phyloP scores from a whole-genome alignment of 2,888 invertebrate genomes.

The Meghimatium bilineatum region DNA sequence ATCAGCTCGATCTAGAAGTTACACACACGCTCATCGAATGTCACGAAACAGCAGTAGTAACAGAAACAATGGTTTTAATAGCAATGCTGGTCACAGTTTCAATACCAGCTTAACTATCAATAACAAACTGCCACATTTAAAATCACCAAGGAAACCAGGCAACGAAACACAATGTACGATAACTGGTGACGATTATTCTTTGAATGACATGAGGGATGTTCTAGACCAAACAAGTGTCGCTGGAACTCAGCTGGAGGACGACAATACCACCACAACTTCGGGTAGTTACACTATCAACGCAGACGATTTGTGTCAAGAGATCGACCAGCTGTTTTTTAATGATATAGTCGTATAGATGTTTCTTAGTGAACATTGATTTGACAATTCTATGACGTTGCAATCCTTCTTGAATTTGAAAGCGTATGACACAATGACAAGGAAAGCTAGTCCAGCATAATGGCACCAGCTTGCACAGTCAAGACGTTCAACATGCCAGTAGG shows the following conservation, averaged over 20 bases:
- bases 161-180: constrained; percentile 39
- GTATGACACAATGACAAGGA: neutral
- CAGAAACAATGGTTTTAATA: neutral
- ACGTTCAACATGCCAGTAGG: no score
- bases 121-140: neutral
- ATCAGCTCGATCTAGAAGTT: constrained; percentile 21
- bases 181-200: constrained; percentile 57
- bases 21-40: constrained; percentile 6
- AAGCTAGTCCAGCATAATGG: neutral
- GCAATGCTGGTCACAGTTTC: neutral
- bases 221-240: constrained; percentile 36
- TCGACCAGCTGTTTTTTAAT: constrained; percentile 74
- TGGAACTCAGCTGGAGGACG: constrained; percentile 57
- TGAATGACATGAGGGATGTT: constrained; percentile 65
- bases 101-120: neutral
- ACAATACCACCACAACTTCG: constrained; percentile 69
- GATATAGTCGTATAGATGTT: constrained; percentile 63
- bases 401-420: no score
- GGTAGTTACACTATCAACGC: constrained; percentile 75
- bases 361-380: neutral
- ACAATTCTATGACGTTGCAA: neutral
- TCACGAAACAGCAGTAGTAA: neutral
- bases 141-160: neutral
- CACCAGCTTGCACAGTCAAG: neutral
- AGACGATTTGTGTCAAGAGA: constrained; percentile 73